phyloP scores from a whole-genome alignment of 1,140 invertebrate genomes.

The Lordiphosa mommai region DNA sequence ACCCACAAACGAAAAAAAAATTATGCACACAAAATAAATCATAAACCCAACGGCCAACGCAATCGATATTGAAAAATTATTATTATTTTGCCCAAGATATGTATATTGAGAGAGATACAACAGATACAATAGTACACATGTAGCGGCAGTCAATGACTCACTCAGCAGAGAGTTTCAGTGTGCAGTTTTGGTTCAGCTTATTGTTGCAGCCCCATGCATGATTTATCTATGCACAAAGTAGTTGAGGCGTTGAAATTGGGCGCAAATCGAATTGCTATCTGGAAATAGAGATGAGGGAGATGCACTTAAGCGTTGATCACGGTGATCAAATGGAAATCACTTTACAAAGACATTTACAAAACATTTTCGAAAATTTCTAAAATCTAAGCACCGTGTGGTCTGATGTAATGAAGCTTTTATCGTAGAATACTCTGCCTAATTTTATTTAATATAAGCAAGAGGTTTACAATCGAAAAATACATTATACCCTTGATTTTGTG shows the following conservation, averaged over 20 bases:
- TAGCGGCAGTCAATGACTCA: conserved; percentile 63
- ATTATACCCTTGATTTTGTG: no score
- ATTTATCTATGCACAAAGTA: conserved; percentile 56
- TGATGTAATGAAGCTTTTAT: no score
- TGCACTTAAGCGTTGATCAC: not conserved
- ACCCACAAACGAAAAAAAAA: conserved; percentile 14
- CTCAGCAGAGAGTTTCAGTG: conserved; percentile 14
- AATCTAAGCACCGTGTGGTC: no score
- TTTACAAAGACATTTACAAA: no score
- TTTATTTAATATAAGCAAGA: no score
- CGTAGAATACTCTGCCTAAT: no score
- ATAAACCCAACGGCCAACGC: conserved; percentile 44
- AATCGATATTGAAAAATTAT: conserved; percentile 66
- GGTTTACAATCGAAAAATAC: no score
- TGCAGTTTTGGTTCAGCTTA: not conserved
- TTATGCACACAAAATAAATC: conserved; percentile 35
- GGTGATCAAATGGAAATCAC: not conserved
- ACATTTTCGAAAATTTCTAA: no score
- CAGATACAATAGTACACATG: conserved; percentile 50
- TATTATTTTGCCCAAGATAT: conserved; percentile 44
- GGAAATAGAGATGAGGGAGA: conserved; percentile 1
- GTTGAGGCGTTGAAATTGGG: conserved; percentile 76
- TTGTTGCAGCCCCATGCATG: conserved; percentile 32
- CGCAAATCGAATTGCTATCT: conserved; percentile 68
- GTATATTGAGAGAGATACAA: conserved; percentile 42